Percentiles rank a stretch among this genome's conserved stretches.
These are phyloP conservation scores for Dicerorhinus sumatrensis DNA, from an alignment of 2,113 vertebrate species.

Conservation along the genomic window DNA sequence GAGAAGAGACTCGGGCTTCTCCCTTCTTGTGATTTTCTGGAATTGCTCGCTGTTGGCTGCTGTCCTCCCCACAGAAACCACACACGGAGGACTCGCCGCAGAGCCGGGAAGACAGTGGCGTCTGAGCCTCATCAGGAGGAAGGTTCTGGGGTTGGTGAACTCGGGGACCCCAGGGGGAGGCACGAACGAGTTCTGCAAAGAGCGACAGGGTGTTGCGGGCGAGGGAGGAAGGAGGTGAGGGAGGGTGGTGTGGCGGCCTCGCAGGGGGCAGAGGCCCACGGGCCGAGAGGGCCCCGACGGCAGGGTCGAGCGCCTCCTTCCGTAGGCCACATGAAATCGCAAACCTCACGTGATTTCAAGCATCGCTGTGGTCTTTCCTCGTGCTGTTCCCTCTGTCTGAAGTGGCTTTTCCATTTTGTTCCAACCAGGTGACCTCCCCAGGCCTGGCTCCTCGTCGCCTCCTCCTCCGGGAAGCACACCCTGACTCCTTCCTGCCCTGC, in stretches of 20 bases:
- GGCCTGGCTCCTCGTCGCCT: background rate
- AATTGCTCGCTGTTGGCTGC: background rate
- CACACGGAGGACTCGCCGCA: background rate
- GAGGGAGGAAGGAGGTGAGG: too few relatives aligned
- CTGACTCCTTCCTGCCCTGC: background rate
- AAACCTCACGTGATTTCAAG: background rate
- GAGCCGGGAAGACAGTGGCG: background rate
- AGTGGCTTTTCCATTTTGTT: background rate
- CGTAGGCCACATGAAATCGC: background rate
- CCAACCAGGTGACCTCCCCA: background rate
- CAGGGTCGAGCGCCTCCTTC: background rate
- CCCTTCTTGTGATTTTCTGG: background rate
- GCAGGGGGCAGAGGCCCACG: too few relatives aligned
- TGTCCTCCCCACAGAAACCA: background rate
- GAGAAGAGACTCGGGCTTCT: background rate
- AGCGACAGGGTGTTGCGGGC: background rate
- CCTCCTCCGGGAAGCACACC: background rate
- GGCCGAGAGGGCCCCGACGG: too few relatives aligned
- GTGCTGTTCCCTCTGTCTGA: background rate
- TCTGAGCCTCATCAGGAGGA: accelerated
- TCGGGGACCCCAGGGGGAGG: background rate
- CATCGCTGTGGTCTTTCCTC: background rate
- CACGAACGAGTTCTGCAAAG: background rate
- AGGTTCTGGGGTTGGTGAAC: background rate
- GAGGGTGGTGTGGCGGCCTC: background rate